A percentile compares a stretch with the other conserved stretches of the same genome.
These are phyloP conservation scores for Drosophila auraria DNA, from an alignment of 1,140 invertebrate species.

Conservation along the genomic window DNA sequence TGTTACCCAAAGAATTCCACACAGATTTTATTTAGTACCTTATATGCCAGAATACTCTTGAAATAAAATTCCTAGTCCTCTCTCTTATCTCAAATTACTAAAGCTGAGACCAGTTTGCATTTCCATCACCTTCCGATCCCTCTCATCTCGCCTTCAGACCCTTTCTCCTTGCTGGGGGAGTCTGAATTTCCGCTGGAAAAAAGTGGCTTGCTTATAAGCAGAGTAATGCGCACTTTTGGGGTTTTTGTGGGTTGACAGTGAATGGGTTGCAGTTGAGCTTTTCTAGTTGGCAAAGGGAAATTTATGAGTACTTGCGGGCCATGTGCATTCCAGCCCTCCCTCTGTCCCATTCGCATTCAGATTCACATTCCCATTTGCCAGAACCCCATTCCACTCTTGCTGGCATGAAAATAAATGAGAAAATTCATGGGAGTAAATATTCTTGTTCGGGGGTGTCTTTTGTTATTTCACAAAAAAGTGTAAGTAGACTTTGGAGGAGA, in stretches of 20 bases:
- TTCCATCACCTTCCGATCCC: slow-evolving; percentile 26
- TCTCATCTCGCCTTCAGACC: slow-evolving; percentile 14
- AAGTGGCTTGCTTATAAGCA: slow-evolving; percentile 55
- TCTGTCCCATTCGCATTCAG: neutral
- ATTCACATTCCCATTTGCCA: neutral
- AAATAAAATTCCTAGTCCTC: neutral
- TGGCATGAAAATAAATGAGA: slow-evolving; percentile 25
- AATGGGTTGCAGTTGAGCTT: slow-evolving; percentile 39
- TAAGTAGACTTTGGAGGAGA: slow-evolving; percentile 10
- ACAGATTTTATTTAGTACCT: no score
- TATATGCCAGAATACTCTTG: no score
- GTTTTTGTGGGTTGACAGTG: slow-evolving; percentile 30
- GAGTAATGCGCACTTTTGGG: slow-evolving; percentile 49
- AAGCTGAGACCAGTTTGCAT: slow-evolving; percentile 9
- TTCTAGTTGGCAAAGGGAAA: slow-evolving; percentile 54
- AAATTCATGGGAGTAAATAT: slow-evolving; percentile 30
- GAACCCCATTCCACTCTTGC: neutral
- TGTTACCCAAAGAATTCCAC: no score
- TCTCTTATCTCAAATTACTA: neutral
- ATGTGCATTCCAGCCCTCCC: slow-evolving; percentile 17
- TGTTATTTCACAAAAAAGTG: neutral
- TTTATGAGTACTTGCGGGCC: slow-evolving; percentile 64
- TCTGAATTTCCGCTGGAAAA: slow-evolving; percentile 26
- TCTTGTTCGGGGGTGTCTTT: slow-evolving; percentile 15
- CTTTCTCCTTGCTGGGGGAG: neutral